A percentile compares a stretch with the other conserved stretches of the same genome.
phyloP scores from a whole-genome alignment of 1,140 invertebrate genomes.

The Neodiprion virginianus region DNA sequence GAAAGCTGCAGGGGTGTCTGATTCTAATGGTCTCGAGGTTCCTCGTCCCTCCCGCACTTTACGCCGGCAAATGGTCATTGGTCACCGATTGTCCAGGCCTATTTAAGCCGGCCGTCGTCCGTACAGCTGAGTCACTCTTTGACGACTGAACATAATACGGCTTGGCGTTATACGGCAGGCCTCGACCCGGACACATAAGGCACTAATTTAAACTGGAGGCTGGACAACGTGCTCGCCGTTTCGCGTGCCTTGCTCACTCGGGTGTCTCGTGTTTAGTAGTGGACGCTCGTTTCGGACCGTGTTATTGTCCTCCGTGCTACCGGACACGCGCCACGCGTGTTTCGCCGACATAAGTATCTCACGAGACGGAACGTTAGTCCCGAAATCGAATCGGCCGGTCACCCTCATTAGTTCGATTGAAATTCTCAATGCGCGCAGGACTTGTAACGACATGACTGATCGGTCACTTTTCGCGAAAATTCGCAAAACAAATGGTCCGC shows the following conservation, averaged over 20 bases:
- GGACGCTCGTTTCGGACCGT: not conserved
- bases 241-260: no score
- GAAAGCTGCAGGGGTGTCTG: constrained; percentile 41
- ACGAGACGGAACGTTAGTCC: not conserved
- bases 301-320: not conserved
- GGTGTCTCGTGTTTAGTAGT: not conserved
- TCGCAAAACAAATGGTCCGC: no score
- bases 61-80: constrained; percentile 43
- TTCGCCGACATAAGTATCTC: not conserved
- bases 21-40: constrained; percentile 51
- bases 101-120: constrained; percentile 31
- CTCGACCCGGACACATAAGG: not conserved
- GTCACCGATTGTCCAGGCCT: constrained; percentile 43
- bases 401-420: not conserved
- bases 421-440: not conserved
- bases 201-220: constrained; percentile 13
- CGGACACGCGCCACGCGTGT: not conserved
- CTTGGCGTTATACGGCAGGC: not conserved
- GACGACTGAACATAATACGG: constrained; percentile 18
- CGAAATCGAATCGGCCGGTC: not conserved
- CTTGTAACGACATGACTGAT: no score
- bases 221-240: not conserved
- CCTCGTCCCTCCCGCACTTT: not conserved
- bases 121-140: constrained; percentile 37
- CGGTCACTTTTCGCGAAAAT: no score